Evolutionary conservation across 2,888 invertebrate species (phyloP).

Genomic region (Smittia aterrima): DNA sequence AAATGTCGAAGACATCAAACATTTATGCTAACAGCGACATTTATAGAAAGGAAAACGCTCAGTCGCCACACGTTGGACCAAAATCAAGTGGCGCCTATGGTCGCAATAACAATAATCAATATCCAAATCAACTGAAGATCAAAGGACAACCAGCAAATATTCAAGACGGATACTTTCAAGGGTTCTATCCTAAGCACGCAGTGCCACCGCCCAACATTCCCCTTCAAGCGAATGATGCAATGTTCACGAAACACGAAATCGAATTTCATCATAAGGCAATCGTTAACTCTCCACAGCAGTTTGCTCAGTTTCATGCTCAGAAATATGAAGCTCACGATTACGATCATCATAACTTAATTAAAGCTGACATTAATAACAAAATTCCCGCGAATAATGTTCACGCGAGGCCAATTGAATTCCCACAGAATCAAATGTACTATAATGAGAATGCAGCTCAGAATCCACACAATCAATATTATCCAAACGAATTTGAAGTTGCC

Average conservation of each 20-base stretch:
- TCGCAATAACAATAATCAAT: constrained; percentile 33
- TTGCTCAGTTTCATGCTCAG: constrained; percentile 43
- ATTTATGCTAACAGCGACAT: constrained; percentile 51
- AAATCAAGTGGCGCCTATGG: constrained; percentile 14
- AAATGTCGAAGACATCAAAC: constrained; percentile 51
- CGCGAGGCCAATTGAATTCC: constrained; percentile 43
- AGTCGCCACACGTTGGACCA: constrained; percentile 41
- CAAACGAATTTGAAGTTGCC: constrained; percentile 48
- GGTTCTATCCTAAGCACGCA: constrained; percentile 48
- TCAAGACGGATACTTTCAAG: constrained; percentile 49
- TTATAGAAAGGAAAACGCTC: constrained; percentile 44
- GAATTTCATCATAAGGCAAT: constrained; percentile 36
- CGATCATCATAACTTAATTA: constrained; percentile 45
- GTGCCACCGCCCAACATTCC: constrained; percentile 43
- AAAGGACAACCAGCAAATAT: constrained; percentile 32
- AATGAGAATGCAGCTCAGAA: constrained; percentile 44
- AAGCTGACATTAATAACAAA: constrained; percentile 46
- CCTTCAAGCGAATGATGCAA: constrained; percentile 28
- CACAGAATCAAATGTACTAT: constrained; percentile 39
- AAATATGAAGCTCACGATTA: constrained; percentile 50
- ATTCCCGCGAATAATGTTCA: constrained; percentile 45
- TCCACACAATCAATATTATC: constrained; percentile 46
- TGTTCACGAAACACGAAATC: constrained; percentile 42
- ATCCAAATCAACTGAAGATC: constrained; percentile 34
- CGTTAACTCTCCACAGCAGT: constrained; percentile 37